phyloP scores from a whole-genome alignment of 1,140 invertebrate genomes.

The Caerostris darwini region DNA sequence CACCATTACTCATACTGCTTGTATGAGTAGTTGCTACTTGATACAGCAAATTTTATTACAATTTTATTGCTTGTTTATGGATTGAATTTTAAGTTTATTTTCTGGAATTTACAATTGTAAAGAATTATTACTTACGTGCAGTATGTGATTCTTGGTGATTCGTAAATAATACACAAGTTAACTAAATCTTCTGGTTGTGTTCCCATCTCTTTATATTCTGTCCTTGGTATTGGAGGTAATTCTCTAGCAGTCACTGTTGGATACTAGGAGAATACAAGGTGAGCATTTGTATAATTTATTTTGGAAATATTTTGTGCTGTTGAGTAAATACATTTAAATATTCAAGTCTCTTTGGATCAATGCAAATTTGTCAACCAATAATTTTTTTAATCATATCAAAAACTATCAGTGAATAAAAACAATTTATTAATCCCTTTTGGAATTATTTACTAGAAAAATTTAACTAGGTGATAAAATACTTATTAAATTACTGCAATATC shows the following conservation, averaged over 20 bases:
- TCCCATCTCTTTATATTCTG: slow-evolving; percentile 62
- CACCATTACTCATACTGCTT: too few relatives aligned
- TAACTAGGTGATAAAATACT: too few relatives aligned
- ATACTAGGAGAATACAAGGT: slow-evolving; percentile 19
- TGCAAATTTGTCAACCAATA: too few relatives aligned
- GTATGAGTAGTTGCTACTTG: too few relatives aligned
- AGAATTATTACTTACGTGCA: slow-evolving; percentile 59
- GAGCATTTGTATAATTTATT: background rate
- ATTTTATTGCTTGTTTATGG: too few relatives aligned
- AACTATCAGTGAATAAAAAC: too few relatives aligned
- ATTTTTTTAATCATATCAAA: too few relatives aligned
- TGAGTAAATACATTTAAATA: background rate
- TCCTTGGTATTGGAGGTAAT: slow-evolving; percentile 25
- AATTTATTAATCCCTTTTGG: too few relatives aligned
- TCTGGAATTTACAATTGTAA: background rate
- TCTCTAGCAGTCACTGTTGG: slow-evolving; percentile 48
- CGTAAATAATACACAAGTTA: background rate
- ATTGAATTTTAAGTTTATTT: background rate
- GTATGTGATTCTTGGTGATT: background rate
- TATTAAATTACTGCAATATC: too few relatives aligned
- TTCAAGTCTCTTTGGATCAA: too few relatives aligned
- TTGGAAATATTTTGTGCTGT: background rate
- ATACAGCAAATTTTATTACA: too few relatives aligned
- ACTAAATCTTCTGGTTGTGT: slow-evolving; percentile 21
- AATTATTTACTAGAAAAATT: too few relatives aligned